Conservation (phyloP, 2,888 invertebrate species). For the Eupelmus urozonus region DNA sequence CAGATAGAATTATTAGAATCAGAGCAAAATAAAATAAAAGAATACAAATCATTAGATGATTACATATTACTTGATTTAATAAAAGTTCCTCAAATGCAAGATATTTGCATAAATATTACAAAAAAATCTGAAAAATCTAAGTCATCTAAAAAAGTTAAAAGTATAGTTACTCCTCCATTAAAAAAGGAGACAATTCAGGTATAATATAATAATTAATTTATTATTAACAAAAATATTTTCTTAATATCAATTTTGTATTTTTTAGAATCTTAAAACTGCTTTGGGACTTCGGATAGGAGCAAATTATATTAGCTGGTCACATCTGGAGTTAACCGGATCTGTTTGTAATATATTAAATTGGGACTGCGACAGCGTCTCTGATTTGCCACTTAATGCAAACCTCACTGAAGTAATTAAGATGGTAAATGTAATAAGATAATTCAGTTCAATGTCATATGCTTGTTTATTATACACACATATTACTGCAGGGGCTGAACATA, state of each 20-base stretch:
- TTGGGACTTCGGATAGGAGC: conserved; percentile 33
- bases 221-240: not conserved
- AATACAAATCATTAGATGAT: conserved; percentile 24
- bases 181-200: conserved; percentile 12
- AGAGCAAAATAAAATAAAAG: not conserved
- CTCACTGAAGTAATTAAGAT: conserved; percentile 34
- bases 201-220: not conserved
- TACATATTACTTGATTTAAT: conserved; percentile 10
- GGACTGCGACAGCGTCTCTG: conserved; percentile 29
- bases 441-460: conserved; percentile 5
- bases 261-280: conserved; percentile 40
- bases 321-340: conserved; percentile 42
- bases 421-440: conserved; percentile 25
- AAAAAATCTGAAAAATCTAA: not conserved
- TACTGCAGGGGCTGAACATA: conserved; percentile 28
- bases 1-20: conserved; percentile 22
- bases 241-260: not conserved
- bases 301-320: conserved; percentile 44
- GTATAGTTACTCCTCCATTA: conserved; percentile 6
- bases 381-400: conserved; percentile 3
- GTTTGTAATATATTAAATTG: conserved; percentile 47
- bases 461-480: not conserved
- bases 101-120: conserved; percentile 27
- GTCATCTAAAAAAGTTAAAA: not conserved
- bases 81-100: conserved; percentile 14